phyloP scores from a whole-genome alignment of 2,113 vertebrate species.

The Marmota flaviventris region DNA sequence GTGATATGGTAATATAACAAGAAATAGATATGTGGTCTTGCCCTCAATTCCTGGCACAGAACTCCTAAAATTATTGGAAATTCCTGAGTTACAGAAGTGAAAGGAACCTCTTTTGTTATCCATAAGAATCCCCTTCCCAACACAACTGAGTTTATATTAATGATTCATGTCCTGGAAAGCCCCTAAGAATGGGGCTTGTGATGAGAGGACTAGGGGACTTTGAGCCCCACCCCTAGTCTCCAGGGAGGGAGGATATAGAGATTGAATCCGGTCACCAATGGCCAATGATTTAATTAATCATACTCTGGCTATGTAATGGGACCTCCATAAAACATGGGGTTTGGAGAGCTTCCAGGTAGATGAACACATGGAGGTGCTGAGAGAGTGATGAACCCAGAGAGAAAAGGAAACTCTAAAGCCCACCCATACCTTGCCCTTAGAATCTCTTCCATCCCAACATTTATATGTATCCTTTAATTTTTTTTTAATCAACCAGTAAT shows the following conservation, averaged over 20 bases:
- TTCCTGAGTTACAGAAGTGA: background rate
- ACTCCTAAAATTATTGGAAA: background rate
- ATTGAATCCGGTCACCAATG: background rate
- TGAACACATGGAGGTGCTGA: background rate
- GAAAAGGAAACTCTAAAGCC: too few relatives aligned
- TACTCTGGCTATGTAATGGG: background rate
- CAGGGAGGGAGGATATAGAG: background rate
- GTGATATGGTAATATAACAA: background rate
- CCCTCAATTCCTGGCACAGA: background rate
- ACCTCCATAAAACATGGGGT: background rate
- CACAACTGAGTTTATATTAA: background rate
- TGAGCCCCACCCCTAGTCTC: background rate
- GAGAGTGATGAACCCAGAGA: background rate
- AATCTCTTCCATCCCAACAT: background rate
- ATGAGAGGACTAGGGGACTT: background rate
- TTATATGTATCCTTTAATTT: background rate
- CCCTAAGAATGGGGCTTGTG: background rate
- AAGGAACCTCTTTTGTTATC: background rate
- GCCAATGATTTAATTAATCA: background rate
- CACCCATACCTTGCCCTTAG: background rate
- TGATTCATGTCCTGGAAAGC: background rate
- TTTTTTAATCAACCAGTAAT: background rate
- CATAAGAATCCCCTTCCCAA: background rate
- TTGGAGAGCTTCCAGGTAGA: background rate
- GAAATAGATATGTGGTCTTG: background rate